These are phyloP conservation scores for Teinopalpus imperialis DNA, from an alignment of 2,888 invertebrate genomes.

Conservation along the genomic window DNA sequence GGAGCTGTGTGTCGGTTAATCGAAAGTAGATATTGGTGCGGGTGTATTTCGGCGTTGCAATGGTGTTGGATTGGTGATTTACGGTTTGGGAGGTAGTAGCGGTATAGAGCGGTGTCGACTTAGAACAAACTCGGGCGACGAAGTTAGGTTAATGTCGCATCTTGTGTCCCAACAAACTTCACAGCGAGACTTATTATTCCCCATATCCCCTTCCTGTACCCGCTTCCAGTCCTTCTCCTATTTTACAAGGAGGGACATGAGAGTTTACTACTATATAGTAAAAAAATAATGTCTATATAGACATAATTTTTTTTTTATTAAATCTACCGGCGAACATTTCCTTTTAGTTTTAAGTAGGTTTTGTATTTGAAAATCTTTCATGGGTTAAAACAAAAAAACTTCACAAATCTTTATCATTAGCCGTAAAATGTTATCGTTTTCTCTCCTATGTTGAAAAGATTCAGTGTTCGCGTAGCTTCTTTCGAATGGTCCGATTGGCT, in stretches of 20 bases:
- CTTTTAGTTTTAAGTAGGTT: conserved; percentile 64
- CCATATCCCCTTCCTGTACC: conserved; percentile 31
- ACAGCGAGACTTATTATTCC: conserved; percentile 61
- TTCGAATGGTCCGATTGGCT: conserved; percentile 44
- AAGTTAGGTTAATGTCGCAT: conserved; percentile 69
- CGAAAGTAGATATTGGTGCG: conserved; percentile 38
- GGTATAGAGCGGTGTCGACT: conserved; percentile 41
- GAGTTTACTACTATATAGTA: too few species aligned
- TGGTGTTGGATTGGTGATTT: conserved; percentile 38
- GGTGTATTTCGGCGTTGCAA: conserved; percentile 35
- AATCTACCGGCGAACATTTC: conserved; percentile 54
- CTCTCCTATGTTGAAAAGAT: conserved; percentile 33
- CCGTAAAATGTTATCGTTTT: conserved; percentile 40
- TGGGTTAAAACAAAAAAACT: conserved; percentile 29
- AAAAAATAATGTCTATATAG: too few species aligned
- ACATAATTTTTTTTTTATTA: too few species aligned
- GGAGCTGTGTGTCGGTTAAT: conserved; percentile 21
- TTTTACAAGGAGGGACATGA: too few species aligned
- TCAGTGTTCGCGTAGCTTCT: conserved; percentile 53
- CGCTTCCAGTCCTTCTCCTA: conserved; percentile 30
- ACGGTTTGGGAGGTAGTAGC: conserved; percentile 26
- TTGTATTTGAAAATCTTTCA: conserved; percentile 44
- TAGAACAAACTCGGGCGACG: conserved; percentile 59
- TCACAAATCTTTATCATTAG: conserved; percentile 50
- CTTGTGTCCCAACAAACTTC: conserved; percentile 72